Evolutionary conservation across 2,888 invertebrate genomes (phyloP), one percentile per base, ranked within the genome.

Genomic region (Hydriomena furcata): DNA sequence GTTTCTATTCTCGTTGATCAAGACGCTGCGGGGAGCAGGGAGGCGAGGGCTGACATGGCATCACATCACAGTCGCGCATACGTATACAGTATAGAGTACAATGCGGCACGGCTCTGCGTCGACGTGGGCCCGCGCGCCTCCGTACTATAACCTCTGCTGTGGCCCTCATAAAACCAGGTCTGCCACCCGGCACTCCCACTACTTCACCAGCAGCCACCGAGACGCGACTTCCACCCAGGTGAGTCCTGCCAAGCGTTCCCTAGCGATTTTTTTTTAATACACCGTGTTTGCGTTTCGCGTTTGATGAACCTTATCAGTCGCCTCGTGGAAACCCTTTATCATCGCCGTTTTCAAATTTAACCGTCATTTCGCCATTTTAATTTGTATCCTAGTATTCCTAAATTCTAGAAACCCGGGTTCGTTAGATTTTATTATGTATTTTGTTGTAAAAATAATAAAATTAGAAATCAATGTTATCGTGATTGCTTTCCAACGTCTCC

Each of bases 61-160:
- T n/a, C n/a, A n/a, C n/a, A n/a, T n/a, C 40, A 30, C 40, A 64
- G 65, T 60, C 69, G 72, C 74, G 74, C 73, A 74, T 73, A 79
- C 68, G 73, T 80, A 76, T 73, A 75, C 65, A 75, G 67, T 73
- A 79, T 82, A 84, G 81, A 84, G 65, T 79, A 79, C 79, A 83
- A 80, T 88, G 84, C 85, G 86, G 81, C 81, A 84, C 66, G 75
- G 71, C 51, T 71, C 76, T 81, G 87, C 84, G 81, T 69, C 86
- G 86, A 80, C 50, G 44, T 44, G 34, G 17, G 21, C 58, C 66
- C 56, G 73, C 71, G 84, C 83, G 80, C 80, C 79, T 75, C 80
- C 79, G 78, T 76, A 74, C 66, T 79, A 73, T 71, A n/a, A n/a
- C n/a, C n/a, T n/a, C 68, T 61, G 54, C 76, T 65, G 55, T 72